A percentile compares a stretch with the other conserved stretches of the same genome.
These are phyloP conservation scores for Tamias sibiricus DNA, from an alignment of 2,113 vertebrate genomes.

Conservation along the genomic window DNA sequence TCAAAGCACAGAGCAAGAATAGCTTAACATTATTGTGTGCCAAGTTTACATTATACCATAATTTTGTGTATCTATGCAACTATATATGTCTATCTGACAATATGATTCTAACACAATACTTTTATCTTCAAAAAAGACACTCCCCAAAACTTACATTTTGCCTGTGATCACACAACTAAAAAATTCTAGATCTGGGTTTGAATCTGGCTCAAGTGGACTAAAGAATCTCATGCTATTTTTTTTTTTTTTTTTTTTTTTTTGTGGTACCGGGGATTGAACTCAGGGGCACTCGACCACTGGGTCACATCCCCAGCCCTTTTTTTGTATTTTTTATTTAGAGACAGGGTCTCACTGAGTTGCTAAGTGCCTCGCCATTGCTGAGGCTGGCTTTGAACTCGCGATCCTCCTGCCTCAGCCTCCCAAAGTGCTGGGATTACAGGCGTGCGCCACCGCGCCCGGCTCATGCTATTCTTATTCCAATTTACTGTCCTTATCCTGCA, in stretches of 20 bases:
- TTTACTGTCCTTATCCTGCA: background rate
- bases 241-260: too few species aligned
- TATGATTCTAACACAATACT: background rate
- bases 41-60: background rate
- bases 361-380: too few species aligned
- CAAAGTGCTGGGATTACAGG: too few species aligned
- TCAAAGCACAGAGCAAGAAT: background rate
- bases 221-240: background rate
- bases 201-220: background rate
- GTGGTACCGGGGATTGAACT: too few species aligned
- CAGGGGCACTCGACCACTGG: too few species aligned
- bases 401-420: too few species aligned
- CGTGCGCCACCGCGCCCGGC: too few species aligned
- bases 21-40: background rate
- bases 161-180: background rate
- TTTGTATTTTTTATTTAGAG: too few species aligned
- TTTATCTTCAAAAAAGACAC: background rate
- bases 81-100: background rate
- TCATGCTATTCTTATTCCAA: background rate
- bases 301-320: too few species aligned
- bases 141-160: background rate
- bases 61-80: background rate
- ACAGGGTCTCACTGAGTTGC: too few species aligned
- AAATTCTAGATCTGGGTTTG: background rate
- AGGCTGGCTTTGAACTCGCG: too few species aligned